Base-by-base conservation (phyloP, 2,797 vertebrate genomes). In the Synanceia verrucosa region DNA sequence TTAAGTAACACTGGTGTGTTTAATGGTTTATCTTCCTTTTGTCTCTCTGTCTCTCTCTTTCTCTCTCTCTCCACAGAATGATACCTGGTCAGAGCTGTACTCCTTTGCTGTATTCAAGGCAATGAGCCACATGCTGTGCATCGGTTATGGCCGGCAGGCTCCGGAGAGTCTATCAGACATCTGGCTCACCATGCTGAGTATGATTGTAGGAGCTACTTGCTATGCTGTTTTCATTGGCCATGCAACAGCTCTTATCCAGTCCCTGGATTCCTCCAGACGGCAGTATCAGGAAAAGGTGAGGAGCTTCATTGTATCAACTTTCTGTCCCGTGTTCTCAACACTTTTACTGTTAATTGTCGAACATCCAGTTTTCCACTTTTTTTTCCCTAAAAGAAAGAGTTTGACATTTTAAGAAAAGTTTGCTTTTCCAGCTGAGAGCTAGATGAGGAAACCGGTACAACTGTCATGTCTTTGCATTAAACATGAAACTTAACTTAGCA, bases 101-200 rank as follows among this genome's bases (percentile, higher is more conserved):
- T 98, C 97, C 71, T 98, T 96, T 3, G 97, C 97, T 0, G 94
- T 98, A 55, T 99, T 99, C 94, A 99, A 98, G 88, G 97, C 97
- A 7, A 99, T 99, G 97, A 99, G 97, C 87, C 97, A 99, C 94
- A 99, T 99, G 97, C 91, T 99, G 62, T 99, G 97, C 89, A 99
- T 99, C 4, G 97, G 97, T 47, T 98, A 98, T 0, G 97, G 97
- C 48, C 94, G 96, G 18, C 97, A 98, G 88, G 97, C 97, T 0
- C 97, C 97, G 0, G 96, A 98, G 86, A 96, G 97, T 91, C 96
- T 98, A 79, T 96, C 97, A 0, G 97, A 99, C 86, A 96, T 99
- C 92, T 99, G 97, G 97, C 94, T 98, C 33, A 98, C 97, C 3
- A 99, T 99, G 97, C 93, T 99, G 51, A 98, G 97, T 90, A 99